Conservation (phyloP, 2,888 invertebrate genomes). For the Chrysolina haemoptera region DNA sequence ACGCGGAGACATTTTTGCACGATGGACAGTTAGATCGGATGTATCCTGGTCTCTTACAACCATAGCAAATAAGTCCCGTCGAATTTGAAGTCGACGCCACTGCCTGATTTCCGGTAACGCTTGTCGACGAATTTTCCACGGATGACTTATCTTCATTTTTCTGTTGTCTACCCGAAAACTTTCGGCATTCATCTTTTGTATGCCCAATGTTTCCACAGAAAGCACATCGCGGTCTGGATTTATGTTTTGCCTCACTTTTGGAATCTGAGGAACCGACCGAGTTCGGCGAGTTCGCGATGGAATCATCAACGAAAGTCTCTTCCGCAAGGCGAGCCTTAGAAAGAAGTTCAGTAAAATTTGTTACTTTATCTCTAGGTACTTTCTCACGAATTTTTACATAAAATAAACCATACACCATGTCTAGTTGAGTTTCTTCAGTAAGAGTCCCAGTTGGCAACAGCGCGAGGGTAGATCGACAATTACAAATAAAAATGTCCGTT, state of each 20-base stretch:
- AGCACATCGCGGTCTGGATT: constrained; percentile 3
- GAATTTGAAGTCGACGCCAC: constrained; percentile 13
- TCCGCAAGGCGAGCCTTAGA: neutral
- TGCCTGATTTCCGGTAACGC: neutral
- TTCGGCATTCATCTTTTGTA: constrained; percentile 31
- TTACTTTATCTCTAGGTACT: constrained; percentile 20
- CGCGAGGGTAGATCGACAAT: constrained; percentile 24
- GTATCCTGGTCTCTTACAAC: constrained; percentile 27
- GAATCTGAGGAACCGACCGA: neutral
- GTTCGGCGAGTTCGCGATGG: too few relatives aligned
- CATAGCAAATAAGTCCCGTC: constrained; percentile 30
- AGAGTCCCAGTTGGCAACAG: constrained; percentile 25
- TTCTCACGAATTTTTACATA: constrained; percentile 30
- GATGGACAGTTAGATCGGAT: constrained; percentile 33
- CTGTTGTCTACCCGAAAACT: constrained; percentile 1
- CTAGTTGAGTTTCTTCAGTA: constrained; percentile 22
- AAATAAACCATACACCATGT: constrained; percentile 35
- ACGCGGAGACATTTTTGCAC: too few relatives aligned
- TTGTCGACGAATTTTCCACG: neutral
- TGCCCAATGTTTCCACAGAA: neutral
- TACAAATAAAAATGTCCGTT: constrained; percentile 34
- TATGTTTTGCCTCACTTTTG: neutral
- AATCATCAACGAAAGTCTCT: neutral
- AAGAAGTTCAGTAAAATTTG: constrained; percentile 12
- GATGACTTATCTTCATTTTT: neutral